A percentile compares a stretch with the other conserved stretches of the same genome.
Evolutionary conservation across 2,113 vertebrate species (phyloP).

Genomic region (Clarias batrachus): DNA sequence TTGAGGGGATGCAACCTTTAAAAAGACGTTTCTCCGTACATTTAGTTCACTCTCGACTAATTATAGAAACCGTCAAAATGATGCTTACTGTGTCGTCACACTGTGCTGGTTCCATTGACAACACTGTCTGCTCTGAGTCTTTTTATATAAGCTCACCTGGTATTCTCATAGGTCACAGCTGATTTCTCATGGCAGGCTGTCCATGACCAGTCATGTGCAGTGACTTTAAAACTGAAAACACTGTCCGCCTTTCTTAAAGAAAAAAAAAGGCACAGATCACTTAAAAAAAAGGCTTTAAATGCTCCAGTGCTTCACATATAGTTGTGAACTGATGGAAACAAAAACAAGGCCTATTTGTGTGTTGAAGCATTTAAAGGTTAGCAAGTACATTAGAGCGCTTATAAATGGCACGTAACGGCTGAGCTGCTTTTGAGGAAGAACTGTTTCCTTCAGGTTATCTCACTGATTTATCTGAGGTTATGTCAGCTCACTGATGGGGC

Average conservation of each 20-base stretch:
- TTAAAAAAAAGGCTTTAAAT: slow-evolving; percentile 21
- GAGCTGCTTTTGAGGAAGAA: slow-evolving; percentile 68
- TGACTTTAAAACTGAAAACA: slow-evolving; percentile 59
- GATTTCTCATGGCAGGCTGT: slow-evolving; percentile 71
- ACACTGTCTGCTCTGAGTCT: slow-evolving; percentile 12
- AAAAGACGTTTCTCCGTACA: neutral
- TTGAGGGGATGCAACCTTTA: neutral
- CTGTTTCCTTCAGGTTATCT: slow-evolving; percentile 70
- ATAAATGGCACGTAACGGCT: slow-evolving; percentile 48
- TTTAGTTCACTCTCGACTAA: slow-evolving; percentile 27
- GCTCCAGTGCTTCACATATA: slow-evolving; percentile 26
- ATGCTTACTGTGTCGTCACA: slow-evolving; percentile 5
- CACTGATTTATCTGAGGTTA: slow-evolving; percentile 59
- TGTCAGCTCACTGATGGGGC: slow-evolving; percentile 40
- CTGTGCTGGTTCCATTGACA: slow-evolving; percentile 19
- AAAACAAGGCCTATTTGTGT: slow-evolving; percentile 56
- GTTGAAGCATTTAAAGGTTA: slow-evolving; percentile 51
- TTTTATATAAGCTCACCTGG: slow-evolving; percentile 60
- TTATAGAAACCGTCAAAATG: slow-evolving; percentile 28
- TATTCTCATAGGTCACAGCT: slow-evolving; percentile 30
- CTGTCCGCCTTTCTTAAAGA: slow-evolving; percentile 39
- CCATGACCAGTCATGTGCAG: slow-evolving; percentile 73
- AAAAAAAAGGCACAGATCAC: slow-evolving; percentile 20
- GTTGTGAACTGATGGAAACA: slow-evolving; percentile 51
- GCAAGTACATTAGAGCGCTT: slow-evolving; percentile 31